Base-by-base conservation (phyloP, 2,113 vertebrate species). In the Ciconia maguari region DNA sequence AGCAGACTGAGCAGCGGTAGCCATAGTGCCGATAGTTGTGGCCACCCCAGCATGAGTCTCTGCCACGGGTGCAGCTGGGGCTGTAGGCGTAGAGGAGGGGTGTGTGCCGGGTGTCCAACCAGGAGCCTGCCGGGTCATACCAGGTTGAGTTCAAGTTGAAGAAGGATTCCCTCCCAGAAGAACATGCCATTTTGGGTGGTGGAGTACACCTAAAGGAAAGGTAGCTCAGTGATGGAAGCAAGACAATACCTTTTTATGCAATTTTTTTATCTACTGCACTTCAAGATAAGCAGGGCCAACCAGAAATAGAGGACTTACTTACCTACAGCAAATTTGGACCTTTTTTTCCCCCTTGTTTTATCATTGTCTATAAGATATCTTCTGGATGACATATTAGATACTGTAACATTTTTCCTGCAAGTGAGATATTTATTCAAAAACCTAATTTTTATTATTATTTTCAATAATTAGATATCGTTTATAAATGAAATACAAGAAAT, bases 31-130 rank as follows among this genome's bases (percentile, higher is more conserved):
- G 1, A 22, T 46, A 46, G 66, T 60, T 3, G 2, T 66, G 60
- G 52, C 51, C 44, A 2, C 66, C 22, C 10, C 0, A 0, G 49
- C 66, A 46, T 0, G 4, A 72, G 26, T 16, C 16, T 21, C 17
- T 64, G 18, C 36, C 58, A 27, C 0, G 1, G 54, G 46, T 1
- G 1, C 27, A 74, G 60, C 22, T 7, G 0, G 48, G 7, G 10
- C 26, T 1, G 0, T 26, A 70, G 16, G 44, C 27, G 10, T 5
- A 57, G 36, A 42, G 32, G 18, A 70, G 49, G 11, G 13, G 36
- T 10, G 48, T 64, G 30, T 0, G 0, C 10, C 2, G 3, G 10
- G 34, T 54, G 34, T 54, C 52, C 38, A 83, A 7, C 52, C 79
- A 84, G 51, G 60, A 93, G 29, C 41, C 48, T 7, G 42, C 13